Conservation (phyloP, 2,888 invertebrate genomes). For the Baronia brevicornis region DNA sequence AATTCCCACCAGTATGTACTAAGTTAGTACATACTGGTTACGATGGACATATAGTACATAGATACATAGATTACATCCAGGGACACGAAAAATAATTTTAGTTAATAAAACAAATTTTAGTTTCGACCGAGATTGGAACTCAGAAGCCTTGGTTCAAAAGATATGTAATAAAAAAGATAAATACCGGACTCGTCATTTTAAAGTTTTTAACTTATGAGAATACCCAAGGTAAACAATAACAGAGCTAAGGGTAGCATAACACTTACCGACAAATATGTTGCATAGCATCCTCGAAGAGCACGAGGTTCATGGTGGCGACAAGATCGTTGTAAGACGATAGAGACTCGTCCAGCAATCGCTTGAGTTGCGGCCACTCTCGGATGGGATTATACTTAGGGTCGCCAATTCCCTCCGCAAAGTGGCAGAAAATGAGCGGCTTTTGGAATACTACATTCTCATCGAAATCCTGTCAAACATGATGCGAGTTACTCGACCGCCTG, state of each 20-base stretch:
- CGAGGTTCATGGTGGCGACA: slow-evolving; percentile 93
- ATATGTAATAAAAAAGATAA: too few relatives aligned
- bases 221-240: neutral
- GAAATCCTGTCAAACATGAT: slow-evolving; percentile 77
- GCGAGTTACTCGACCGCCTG: too few relatives aligned
- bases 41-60: too few relatives aligned
- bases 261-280: slow-evolving; percentile 87
- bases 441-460: slow-evolving; percentile 83
- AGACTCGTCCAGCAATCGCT: slow-evolving; percentile 85
- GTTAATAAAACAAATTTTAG: too few relatives aligned
- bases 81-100: too few relatives aligned
- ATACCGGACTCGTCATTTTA: too few relatives aligned
- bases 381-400: slow-evolving; percentile 94
- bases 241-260: neutral
- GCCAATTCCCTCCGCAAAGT: slow-evolving; percentile 93
- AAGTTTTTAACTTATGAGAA: neutral
- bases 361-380: slow-evolving; percentile 80
- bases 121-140: too few relatives aligned
- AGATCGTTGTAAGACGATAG: slow-evolving; percentile 91
- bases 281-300: slow-evolving; percentile 97
- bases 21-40: too few relatives aligned
- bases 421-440: slow-evolving; percentile 91
- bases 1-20: too few relatives aligned
- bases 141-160: too few relatives aligned
- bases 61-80: too few relatives aligned